These are phyloP conservation scores for Zophobas morio DNA, from an alignment of 1,140 invertebrate species.

Conservation along the genomic window DNA sequence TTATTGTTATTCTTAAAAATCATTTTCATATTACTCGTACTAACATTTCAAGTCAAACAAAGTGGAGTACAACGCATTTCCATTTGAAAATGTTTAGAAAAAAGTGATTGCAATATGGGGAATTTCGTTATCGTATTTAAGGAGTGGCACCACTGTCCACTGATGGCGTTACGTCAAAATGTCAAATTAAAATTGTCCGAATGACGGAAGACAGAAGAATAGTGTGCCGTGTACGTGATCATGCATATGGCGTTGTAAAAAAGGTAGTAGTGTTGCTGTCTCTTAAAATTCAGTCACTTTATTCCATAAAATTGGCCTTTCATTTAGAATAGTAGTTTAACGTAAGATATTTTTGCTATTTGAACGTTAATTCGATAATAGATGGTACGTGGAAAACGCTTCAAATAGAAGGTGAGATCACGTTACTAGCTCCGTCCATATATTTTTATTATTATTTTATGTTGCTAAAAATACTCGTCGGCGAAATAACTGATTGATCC, in stretches of 20 bases:
- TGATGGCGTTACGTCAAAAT: too few species aligned
- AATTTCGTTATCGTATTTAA: too few species aligned
- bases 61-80: too few species aligned
- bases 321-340: constrained; percentile 20
- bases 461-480: constrained; percentile 18
- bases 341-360: constrained; percentile 11
- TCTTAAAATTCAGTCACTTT: not conserved
- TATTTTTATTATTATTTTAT: constrained; percentile 20
- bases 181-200: too few species aligned
- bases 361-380: constrained; percentile 28
- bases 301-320: constrained; percentile 21
- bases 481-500: not conserved
- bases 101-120: too few species aligned
- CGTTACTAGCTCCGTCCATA: constrained; percentile 12
- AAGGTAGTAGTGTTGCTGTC: constrained; percentile 17
- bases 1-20: too few species aligned
- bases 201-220: too few species aligned
- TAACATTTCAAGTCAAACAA: too few species aligned
- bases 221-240: not conserved
- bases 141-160: too few species aligned
- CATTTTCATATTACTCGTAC: too few species aligned
- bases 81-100: too few species aligned
- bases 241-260: constrained; percentile 24
- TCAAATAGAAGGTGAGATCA: constrained; percentile 29
- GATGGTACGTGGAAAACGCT: constrained; percentile 27